A percentile compares a stretch with the other conserved stretches of the same genome.
These are phyloP conservation scores for Drosophila willistoni DNA, from an alignment of 1,140 invertebrate species.

Conservation along the genomic window DNA sequence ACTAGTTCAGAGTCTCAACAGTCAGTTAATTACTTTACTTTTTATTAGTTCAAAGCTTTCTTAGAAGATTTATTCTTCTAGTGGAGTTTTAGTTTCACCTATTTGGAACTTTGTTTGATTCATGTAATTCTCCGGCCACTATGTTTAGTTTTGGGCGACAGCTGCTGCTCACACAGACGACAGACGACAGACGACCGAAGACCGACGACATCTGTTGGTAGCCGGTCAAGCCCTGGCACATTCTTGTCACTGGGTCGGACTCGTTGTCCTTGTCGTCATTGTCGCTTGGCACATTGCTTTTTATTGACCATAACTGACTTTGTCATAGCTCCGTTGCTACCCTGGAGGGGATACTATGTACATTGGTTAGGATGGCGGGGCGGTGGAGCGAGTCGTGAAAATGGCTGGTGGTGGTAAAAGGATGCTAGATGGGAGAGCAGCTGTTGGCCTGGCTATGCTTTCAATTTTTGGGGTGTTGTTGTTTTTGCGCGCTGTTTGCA, in stretches of 20 bases:
- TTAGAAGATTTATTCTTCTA: background rate
- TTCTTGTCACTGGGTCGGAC: slow-evolving; percentile 2
- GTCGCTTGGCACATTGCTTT: slow-evolving; percentile 74
- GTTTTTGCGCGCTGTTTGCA: slow-evolving; percentile 43
- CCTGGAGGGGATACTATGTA: slow-evolving; percentile 23
- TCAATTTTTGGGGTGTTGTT: slow-evolving; percentile 27
- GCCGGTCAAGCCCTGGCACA: background rate
- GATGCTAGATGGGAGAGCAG: slow-evolving; percentile 23
- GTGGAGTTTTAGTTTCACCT: background rate
- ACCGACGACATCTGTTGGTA: background rate
- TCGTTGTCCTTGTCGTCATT: slow-evolving; percentile 44
- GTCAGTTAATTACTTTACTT: no score
- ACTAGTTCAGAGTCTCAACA: no score
- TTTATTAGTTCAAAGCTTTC: no score
- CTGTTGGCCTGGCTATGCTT: slow-evolving; percentile 31
- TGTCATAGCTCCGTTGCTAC: slow-evolving; percentile 51
- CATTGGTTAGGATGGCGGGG: background rate
- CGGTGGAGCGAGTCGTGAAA: background rate
- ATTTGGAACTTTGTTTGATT: slow-evolving; percentile 9
- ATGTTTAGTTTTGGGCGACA: slow-evolving; percentile 2
- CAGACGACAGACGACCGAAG: no score
- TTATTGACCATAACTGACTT: slow-evolving; percentile 82
- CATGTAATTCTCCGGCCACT: background rate
- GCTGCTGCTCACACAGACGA: background rate
- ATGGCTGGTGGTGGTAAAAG: background rate